These are phyloP conservation scores for Drosophila emarginata DNA, from an alignment of 2,888 invertebrate genomes.

Conservation along the genomic window DNA sequence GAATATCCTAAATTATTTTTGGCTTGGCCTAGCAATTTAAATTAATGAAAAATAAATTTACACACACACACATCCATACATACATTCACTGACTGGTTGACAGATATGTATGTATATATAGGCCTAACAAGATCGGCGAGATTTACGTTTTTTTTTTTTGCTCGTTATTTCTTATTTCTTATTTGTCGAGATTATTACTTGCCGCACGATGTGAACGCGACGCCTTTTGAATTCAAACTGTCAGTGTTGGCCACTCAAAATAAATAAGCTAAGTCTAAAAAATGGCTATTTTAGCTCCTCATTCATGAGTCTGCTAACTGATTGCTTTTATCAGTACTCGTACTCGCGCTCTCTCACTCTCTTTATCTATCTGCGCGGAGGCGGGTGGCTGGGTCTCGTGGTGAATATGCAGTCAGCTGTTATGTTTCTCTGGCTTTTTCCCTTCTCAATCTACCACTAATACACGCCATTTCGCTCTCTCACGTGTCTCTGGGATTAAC, in stretches of 20 bases:
- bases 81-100: too few species aligned
- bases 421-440: background rate
- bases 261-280: background rate
- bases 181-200: conserved; percentile 20
- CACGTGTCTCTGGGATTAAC: background rate
- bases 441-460: conserved; percentile 8
- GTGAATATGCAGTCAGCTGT: conserved; percentile 17
- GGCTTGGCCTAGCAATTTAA: conserved; percentile 34
- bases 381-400: background rate
- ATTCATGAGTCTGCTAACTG: too few species aligned
- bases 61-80: conserved; percentile 22
- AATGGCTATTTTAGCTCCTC: background rate
- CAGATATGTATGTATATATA: background rate
- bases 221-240: conserved; percentile 24
- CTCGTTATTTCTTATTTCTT: background rate
- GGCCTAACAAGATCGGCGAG: background rate
- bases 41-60: conserved; percentile 25
- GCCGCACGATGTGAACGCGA: conserved; percentile 38
- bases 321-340: background rate
- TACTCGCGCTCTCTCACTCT: background rate
- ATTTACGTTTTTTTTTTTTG: conserved; percentile 9
- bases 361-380: background rate
- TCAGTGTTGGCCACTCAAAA: too few species aligned
- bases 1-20: background rate
- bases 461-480: background rate